Evolutionary conservation across 2,113 vertebrate genomes (phyloP), one percentile per base, ranked within the genome.

Genomic region (Pluvialis apricaria): DNA sequence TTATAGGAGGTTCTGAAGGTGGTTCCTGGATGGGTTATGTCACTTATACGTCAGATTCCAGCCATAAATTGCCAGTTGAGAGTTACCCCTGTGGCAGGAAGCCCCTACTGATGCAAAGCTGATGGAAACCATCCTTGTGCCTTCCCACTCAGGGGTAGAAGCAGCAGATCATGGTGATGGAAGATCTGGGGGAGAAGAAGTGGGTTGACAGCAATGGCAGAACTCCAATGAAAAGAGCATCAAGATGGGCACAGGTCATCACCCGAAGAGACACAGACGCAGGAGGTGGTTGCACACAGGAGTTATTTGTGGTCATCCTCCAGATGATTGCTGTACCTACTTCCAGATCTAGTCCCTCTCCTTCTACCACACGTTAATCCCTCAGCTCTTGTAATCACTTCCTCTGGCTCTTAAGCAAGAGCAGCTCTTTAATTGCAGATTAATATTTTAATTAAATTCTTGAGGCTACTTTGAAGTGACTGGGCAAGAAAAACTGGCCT

Each of bases 1-100:
- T 94, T 96, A 89, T 40, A 96, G 91, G 84, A 87, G 83, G 51
- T 80, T 89, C 62, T 89, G 66, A 82, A 91, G 62, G 62, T 45
- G 70, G 45, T 60, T 88, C 38, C 68, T 73, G 54, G 62, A 70
- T 76, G 71, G 58, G 29, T 90, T 91, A n/a, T 80, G 68, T 61
- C 57, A 82, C 66, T 94, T 92, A 51, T 1, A 47, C 18, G 17
- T 69, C 51, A 65, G 45, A 61, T 90, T 88, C 55, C 82, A 88
- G 84, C 29, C 51, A 70, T 58, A 55, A 77, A 71, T 57, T 78
- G n/a, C 62, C 60, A 58, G 21, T 47, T 58, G 32, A 94, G 62
- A 75, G 45, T 61, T 72, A 86, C 38, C 10, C 16, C 42, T 62
- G 66, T 54, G 51, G 58, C 71, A 72, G 49, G 38, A 82, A 73